A percentile compares a stretch with the other conserved stretches of the same genome.
Evolutionary conservation across 2,888 invertebrate genomes (phyloP).

Genomic region (Drosophila multiciliata): DNA sequence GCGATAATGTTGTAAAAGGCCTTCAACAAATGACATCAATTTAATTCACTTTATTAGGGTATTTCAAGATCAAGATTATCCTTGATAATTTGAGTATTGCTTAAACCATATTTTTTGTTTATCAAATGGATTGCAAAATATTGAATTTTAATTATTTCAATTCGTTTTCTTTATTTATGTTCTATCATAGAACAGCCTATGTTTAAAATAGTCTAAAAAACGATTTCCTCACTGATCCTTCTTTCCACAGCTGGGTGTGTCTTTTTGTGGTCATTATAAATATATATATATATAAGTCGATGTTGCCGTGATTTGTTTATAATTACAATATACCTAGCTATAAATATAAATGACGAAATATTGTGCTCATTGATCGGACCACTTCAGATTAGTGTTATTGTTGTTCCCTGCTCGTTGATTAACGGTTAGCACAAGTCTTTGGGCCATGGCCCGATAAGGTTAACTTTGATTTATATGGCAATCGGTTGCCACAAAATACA

Average conservation of each 20-base stretch:
- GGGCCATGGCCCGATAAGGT: constrained; percentile 46
- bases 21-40: background rate
- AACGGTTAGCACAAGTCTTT: constrained; percentile 38
- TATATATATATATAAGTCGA: no score
- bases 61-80: background rate
- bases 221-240: background rate
- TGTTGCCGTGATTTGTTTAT: constrained; percentile 57
- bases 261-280: background rate
- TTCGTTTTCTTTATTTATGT: background rate
- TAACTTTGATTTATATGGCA: constrained; percentile 66
- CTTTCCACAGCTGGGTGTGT: background rate
- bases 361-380: constrained; percentile 47
- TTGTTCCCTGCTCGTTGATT: constrained; percentile 27
- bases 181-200: background rate
- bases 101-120: background rate
- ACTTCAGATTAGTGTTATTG: constrained; percentile 44
- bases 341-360: constrained; percentile 80
- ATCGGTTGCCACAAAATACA: constrained; percentile 44
- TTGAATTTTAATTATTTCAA: background rate
- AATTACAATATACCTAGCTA: constrained; percentile 68
- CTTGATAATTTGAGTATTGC: constrained; percentile 10
- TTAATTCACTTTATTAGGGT: background rate
- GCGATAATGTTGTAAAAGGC: background rate
- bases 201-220: background rate
- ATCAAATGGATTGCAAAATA: constrained; percentile 55